Percentiles rank a stretch among this genome's conserved stretches.
Evolutionary conservation across 2,888 invertebrate species (phyloP).

Genomic region (Drosophila tanythrix): DNA sequence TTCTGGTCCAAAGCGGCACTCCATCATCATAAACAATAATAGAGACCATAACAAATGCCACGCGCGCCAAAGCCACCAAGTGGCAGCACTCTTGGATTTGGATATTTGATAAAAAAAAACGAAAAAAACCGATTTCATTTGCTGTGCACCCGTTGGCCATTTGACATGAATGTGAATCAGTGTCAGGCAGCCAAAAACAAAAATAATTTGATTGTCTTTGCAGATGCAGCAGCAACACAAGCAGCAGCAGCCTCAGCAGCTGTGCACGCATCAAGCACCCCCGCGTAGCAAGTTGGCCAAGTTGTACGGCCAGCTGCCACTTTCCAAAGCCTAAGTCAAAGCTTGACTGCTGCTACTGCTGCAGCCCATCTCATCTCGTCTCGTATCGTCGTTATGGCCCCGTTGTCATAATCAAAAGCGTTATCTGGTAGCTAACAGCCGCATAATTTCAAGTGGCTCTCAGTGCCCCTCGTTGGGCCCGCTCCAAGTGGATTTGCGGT

Average conservation of each 20-base stretch:
- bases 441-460: conserved; percentile 78
- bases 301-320: conserved; percentile 42
- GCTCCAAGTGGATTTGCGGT: conserved; percentile 79
- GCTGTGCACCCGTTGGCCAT: conserved; percentile 61
- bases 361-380: conserved; percentile 35
- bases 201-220: conserved; percentile 65
- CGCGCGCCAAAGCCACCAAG: conserved; percentile 58
- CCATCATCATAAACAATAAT: conserved; percentile 78
- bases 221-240: conserved; percentile 36
- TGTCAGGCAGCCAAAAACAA: conserved; percentile 49
- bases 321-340: conserved; percentile 45
- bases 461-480: conserved; percentile 46
- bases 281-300: conserved; percentile 54
- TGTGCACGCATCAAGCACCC: conserved; percentile 48
- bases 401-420: conserved; percentile 79
- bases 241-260: conserved; percentile 26
- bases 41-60: conserved; percentile 64
- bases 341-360: conserved; percentile 23
- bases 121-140: conserved; percentile 68
- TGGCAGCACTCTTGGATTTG: conserved; percentile 32
- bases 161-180: conserved; percentile 64
- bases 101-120: conserved; percentile 36
- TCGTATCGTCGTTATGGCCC: conserved; percentile 50
- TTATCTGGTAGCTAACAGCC: conserved; percentile 82
- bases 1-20: conserved; percentile 73